Base-by-base conservation (phyloP, 2,797 vertebrate genomes). In the Danionella dracula region DNA sequence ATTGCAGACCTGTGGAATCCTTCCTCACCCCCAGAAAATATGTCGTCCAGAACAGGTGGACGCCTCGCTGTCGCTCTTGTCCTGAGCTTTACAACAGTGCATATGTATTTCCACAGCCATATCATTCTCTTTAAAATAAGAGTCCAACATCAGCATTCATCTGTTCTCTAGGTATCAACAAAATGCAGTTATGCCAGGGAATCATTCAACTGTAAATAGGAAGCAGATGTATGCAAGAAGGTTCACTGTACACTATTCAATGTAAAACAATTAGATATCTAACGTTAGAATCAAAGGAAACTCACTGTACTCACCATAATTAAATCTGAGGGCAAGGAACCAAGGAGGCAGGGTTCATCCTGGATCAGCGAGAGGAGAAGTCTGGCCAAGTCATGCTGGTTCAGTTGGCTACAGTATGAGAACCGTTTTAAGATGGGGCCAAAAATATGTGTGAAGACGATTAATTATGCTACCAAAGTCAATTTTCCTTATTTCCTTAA, bases 1-100 rank as follows among this genome's bases (percentile, higher is more conserved):
- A 85, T 85, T 81, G 83, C 31, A 19, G 59, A 79, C 73, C 81
- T 84, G 80, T 79, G 84, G 83, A 86, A 88, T 84, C 85, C 83
- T 86, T 87, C 85, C 83, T 84, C 83, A 82, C 85, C 85, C 73
- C 86, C 84, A 77, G 45, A 82, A 79, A 78, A 85, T 83, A 84
- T 77, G 61, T 76, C 76, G 77, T 72, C 87, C 86, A 86, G 85
- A 82, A 84, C 84, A 84, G 77, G 84, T 80, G 84, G 86, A 87
- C 85, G 84, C 85, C 44, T 38, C 8, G 84, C 85, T 88, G 88
- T 85, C 85, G 82, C 83, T 82, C 79, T 86, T 75, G 84, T 88
- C 86, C 88, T 87, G 86, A 86, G 81, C 76, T 79, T 81, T 82
- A 77, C 72, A 84, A 55, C 68, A 66, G 82, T 79, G 76, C 86